Base-by-base conservation (phyloP, 2,797 vertebrate species). In the Silurus lanzhouensis region DNA sequence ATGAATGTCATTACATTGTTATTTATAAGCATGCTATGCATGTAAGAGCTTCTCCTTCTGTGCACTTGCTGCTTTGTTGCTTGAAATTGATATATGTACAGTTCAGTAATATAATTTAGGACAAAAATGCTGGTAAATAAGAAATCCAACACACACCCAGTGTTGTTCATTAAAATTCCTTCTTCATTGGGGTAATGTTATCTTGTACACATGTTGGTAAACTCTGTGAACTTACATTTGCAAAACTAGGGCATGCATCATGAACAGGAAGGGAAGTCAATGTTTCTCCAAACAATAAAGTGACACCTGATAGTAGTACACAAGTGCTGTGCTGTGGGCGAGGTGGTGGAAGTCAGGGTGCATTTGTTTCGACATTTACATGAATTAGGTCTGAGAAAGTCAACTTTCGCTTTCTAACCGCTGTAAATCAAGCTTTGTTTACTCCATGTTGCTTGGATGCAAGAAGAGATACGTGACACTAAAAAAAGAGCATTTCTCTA, bases 251-350 rank as follows among this genome's bases (percentile, higher is more conserved):
- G 48, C 75, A 68, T 31, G n/a, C 25, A 22, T n/a, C 44, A 74
- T 71, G 31, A 71, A 38, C 5, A 57, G 20, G 17, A 85, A 81
- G 66, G 87, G 77, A 88, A 89, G 81, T 88, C 7, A 14, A 10
- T 57, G 13, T 83, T 83, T 70, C 44, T 67, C 25, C 17, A 76
- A 60, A 81, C 9, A 46, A 44, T 81, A 17, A 60, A 63, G 68
- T 63, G 61, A 20, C 10, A 85, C 85, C 61, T 87, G 81, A 86
- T 61, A 74, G 67, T 68, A 31, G 19, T 13, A 25, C 46, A 31
- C 25, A 17, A 13, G 22, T 52, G 46, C 19, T 52, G 46, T n/a
- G 70, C 19, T 52, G 46, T n/a, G 70, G 12, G 44, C 5, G 44
- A 48, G 70, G 22, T 52, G 71, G 71, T 52, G 71, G 46, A 74